Evolutionary conservation across 1,140 invertebrate genomes (phyloP).

Genomic region (Drosophila sp.): DNA sequence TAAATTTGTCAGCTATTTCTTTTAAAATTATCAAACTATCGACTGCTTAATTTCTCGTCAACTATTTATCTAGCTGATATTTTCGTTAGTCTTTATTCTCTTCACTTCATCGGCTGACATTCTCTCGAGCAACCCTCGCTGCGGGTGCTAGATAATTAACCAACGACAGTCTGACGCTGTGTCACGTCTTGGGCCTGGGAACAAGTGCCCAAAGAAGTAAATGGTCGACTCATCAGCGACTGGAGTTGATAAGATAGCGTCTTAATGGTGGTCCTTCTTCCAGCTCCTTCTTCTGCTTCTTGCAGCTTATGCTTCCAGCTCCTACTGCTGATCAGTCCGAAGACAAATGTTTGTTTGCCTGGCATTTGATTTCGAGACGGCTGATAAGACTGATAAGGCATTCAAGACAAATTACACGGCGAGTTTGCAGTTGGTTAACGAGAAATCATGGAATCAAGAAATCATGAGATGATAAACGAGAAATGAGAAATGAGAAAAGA

Average conservation of each 20-base stretch:
- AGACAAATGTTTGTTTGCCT: slow-evolving; percentile 77
- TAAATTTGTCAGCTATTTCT: no score
- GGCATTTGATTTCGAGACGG: slow-evolving; percentile 55
- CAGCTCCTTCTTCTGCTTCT: slow-evolving; percentile 15
- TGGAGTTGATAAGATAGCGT: slow-evolving; percentile 66
- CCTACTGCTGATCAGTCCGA: slow-evolving; percentile 29
- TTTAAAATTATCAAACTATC: no score
- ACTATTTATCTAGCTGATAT: no score
- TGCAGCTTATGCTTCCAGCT: no score
- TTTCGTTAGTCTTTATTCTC: neutral
- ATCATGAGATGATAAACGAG: slow-evolving; percentile 36
- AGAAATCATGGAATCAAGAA: slow-evolving; percentile 25
- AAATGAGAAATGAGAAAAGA: slow-evolving; percentile 6
- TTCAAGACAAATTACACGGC: slow-evolving; percentile 63
- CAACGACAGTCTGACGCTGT: slow-evolving; percentile 28
- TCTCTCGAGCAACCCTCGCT: slow-evolving; percentile 26
- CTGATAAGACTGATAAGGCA: slow-evolving; percentile 5
- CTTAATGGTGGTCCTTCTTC: slow-evolving; percentile 59
- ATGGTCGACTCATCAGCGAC: slow-evolving; percentile 60
- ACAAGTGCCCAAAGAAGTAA: slow-evolving; percentile 62
- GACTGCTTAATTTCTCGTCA: no score
- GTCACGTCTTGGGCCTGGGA: slow-evolving; percentile 46
- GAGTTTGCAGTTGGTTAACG: slow-evolving; percentile 39
- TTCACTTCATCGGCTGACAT: neutral
- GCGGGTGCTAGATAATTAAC: slow-evolving; percentile 57